Evolutionary conservation across 2,113 vertebrate species (phyloP).

Genomic region (Oreotrochilus melanogaster): DNA sequence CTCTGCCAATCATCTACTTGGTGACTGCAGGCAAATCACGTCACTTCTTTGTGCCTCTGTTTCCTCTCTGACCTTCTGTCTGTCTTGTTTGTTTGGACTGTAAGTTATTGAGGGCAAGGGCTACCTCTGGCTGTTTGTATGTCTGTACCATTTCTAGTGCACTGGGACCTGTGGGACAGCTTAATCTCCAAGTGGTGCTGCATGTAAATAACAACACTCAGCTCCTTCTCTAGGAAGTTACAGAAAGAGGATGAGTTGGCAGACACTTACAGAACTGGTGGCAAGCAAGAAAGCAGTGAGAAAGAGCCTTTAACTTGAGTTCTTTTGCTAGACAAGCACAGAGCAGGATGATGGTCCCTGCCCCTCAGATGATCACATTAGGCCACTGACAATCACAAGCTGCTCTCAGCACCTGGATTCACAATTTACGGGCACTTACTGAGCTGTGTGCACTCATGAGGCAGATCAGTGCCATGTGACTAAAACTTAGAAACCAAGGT

Average conservation of each 20-base stretch:
- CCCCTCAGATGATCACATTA: neutral
- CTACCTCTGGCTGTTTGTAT: conserved; percentile 47
- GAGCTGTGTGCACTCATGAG: rapidly evolving
- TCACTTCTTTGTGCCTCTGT: conserved; percentile 62
- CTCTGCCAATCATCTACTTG: conserved; percentile 66
- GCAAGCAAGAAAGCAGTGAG: neutral
- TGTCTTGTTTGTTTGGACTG: conserved; percentile 64
- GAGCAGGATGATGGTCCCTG: neutral
- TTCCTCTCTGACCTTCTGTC: conserved; percentile 70
- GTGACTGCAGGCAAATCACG: conserved; percentile 61
- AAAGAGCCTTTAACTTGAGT: neutral
- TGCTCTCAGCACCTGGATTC: neutral
- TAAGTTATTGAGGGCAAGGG: conserved; percentile 71
- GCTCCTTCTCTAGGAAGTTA: neutral
- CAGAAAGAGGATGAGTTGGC: neutral
- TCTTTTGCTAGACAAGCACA: neutral
- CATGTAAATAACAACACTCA: conserved; percentile 13
- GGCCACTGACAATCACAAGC: neutral
- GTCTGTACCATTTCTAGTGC: neutral
- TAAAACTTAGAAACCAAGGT: neutral
- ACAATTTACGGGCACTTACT: rapidly evolving
- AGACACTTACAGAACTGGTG: neutral
- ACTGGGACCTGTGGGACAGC: neutral
- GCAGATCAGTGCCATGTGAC: neutral
- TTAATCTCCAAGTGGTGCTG: conserved; percentile 4